Evolutionary conservation across 2,797 vertebrate species (phyloP).

Genomic region (Vespertilio murinus): DNA sequence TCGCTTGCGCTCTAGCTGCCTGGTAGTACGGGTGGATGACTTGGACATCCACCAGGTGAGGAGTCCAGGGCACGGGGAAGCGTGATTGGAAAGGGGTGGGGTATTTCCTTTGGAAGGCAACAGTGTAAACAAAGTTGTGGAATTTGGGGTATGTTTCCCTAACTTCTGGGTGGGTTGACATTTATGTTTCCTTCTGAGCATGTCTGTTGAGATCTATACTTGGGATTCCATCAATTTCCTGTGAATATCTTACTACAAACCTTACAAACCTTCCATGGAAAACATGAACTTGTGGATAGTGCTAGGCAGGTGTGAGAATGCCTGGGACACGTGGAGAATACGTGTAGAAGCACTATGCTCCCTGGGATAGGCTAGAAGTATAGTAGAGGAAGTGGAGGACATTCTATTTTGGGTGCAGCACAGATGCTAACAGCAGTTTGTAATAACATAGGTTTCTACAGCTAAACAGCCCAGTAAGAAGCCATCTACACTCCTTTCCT

Average conservation of each 20-base stretch:
- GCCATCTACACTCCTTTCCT: conserved; percentile 93
- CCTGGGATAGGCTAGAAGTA: neutral
- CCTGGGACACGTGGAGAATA: neutral
- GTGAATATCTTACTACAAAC: neutral
- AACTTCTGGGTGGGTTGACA: neutral
- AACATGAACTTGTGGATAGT: neutral
- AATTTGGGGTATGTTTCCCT: neutral
- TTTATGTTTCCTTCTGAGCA: neutral
- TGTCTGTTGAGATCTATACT: neutral
- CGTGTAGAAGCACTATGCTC: neutral
- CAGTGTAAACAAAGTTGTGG: neutral
- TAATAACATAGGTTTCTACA: conserved; percentile 91
- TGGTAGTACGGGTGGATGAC: conserved; percentile 94
- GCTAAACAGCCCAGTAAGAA: conserved; percentile 93
- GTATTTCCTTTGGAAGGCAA: neutral
- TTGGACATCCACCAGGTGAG: conserved; percentile 96
- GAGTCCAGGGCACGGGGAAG: neutral
- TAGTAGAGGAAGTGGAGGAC: neutral
- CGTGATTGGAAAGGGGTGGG: neutral
- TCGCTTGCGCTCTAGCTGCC: conserved; percentile 93
- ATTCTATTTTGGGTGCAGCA: neutral
- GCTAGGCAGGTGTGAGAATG: neutral
- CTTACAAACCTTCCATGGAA: neutral
- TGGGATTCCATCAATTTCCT: neutral
- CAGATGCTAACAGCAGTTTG: neutral